Percentiles rank a stretch among this genome's conserved stretches.
Evolutionary conservation across 2,113 vertebrate species (phyloP).

Genomic region (Falcunculus frontatus): DNA sequence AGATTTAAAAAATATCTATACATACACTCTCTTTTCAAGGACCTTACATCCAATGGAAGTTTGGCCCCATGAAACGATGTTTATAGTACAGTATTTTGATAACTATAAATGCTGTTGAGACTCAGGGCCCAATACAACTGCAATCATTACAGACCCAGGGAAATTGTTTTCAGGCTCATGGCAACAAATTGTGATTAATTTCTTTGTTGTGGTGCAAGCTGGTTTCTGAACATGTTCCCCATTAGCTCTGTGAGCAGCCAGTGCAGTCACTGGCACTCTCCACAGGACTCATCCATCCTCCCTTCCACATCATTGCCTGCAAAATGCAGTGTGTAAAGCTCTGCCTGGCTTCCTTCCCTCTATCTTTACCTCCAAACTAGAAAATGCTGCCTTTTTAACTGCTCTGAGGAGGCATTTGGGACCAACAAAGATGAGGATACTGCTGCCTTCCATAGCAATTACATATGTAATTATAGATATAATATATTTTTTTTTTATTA

Average conservation of each 20-base stretch:
- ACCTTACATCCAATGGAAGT: not conserved
- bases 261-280: not conserved
- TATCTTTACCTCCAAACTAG: not conserved
- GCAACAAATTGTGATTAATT: slow-evolving; percentile 8
- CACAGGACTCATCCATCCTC: not conserved
- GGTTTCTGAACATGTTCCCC: not conserved
- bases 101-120: not conserved
- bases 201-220: slow-evolving; percentile 1
- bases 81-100: not conserved
- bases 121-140: not conserved
- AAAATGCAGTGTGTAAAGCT: not conserved
- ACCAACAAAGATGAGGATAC: not conserved
- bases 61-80: not conserved
- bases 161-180: not conserved
- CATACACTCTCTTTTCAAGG: not conserved
- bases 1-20: not conserved
- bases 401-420: not conserved
- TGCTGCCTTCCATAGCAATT: not conserved
- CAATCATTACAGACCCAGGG: not conserved
- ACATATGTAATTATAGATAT: not conserved
- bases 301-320: not conserved
- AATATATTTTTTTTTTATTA: not conserved
- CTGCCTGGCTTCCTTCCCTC: rapidly evolving
- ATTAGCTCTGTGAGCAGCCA: not conserved
- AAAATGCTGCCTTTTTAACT: not conserved